Evolutionary conservation across 2,888 invertebrate species (phyloP), one percentile per base, ranked within the genome.

Genomic region (Yponomeuta plumbellus): DNA sequence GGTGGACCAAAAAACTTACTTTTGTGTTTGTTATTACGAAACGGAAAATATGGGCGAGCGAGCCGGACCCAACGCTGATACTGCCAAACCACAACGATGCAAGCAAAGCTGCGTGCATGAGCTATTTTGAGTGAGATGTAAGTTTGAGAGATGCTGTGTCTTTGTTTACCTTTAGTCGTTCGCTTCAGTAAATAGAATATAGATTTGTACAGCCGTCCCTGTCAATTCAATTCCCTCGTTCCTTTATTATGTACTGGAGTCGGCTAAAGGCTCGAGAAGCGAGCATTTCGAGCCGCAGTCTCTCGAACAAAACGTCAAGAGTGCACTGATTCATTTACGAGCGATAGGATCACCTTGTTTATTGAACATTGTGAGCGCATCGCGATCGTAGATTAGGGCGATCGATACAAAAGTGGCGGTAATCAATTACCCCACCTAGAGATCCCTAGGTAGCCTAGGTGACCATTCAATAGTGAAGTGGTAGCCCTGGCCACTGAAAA

Each of bases 351-450:
- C 87, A 73, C 71, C 79, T 88, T 81, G 84, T 91, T 89, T 91
- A 91, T 91, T 86, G 86, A 80, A 86, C 86, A 88, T 88, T 89
- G 89, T 88, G 84, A 81, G 81, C 81, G 79, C 78, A 77, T 72
- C 75, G 77, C 74, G 88, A 88, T 89, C 76, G 68, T 52, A 74
- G 89, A 90, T 89, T 86, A 79, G 74, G 74, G 78, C 83, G 88
- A 86, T 78, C 80, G 82, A 74, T 80, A 84, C 80, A 77, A 78
- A 20, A 65, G 76, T 75, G 77, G 76, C 78, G 71, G 84, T 83
- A 87, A 89, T 90, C 87, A 88, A 83, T 84, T 83, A 83, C 83
- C n/a, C 68, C 79, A 78, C 81, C 79, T 77, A 76, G 44, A 17
- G 13, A 13, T 17, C 10, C 44, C 77, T 67, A 64, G 52, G 5